A percentile compares a stretch with the other conserved stretches of the same genome.
Conservation (phyloP, 2,888 invertebrate genomes). For the Synanthedon vespiformis region DNA sequence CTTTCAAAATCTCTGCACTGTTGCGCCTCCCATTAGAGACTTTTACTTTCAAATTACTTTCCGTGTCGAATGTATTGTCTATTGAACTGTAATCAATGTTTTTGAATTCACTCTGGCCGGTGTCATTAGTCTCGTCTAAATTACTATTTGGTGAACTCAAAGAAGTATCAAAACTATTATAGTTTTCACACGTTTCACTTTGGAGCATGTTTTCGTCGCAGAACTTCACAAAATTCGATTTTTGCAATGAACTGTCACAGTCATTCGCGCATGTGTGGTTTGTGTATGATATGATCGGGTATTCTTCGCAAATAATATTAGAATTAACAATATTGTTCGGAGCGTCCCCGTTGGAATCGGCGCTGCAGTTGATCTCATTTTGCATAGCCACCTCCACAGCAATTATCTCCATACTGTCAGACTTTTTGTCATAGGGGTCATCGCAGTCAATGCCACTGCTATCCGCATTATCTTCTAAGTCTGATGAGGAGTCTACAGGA, state of each 20-base stretch:
- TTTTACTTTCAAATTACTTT: constrained; percentile 48
- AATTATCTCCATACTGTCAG: constrained; percentile 52
- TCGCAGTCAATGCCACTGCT: constrained; percentile 73
- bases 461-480: constrained; percentile 71
- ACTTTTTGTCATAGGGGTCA: constrained; percentile 71
- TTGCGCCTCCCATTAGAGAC: constrained; percentile 33
- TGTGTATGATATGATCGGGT: constrained; percentile 34
- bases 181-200: constrained; percentile 56
- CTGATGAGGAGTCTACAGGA: constrained; percentile 72
- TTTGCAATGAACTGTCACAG: constrained; percentile 23
- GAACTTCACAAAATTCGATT: constrained; percentile 41
- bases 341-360: constrained; percentile 25
- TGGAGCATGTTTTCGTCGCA: constrained; percentile 58
- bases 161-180: constrained; percentile 55
- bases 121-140: constrained; percentile 35
- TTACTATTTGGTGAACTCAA: constrained; percentile 41
- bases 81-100: constrained; percentile 48
- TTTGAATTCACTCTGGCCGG: constrained; percentile 42
- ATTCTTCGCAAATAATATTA: constrained; percentile 42
- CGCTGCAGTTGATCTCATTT: constrained; percentile 30
- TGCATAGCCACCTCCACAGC: constrained; percentile 33
- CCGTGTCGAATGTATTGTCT: constrained; percentile 31
- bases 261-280: constrained; percentile 31
- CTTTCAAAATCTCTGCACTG: constrained; percentile 23
- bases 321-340: constrained; percentile 28